These are phyloP conservation scores for Cyphotilapia sp. DNA, from an alignment of 2,113 vertebrate genomes.

Conservation along the genomic window DNA sequence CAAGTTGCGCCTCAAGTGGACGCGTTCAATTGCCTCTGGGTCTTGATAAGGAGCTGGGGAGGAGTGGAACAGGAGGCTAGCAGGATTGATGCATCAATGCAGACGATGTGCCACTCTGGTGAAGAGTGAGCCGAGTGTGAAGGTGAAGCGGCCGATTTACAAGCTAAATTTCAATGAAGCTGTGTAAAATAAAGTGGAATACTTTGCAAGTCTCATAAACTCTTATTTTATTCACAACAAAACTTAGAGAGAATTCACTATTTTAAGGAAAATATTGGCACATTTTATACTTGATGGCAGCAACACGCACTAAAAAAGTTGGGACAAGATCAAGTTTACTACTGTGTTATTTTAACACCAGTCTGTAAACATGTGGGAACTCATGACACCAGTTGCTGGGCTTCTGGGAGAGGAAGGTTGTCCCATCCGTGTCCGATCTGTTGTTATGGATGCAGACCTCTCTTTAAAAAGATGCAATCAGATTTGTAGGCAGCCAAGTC, in stretches of 20 bases:
- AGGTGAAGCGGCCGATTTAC: background rate
- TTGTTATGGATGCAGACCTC: rapidly evolving
- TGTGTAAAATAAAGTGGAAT: background rate
- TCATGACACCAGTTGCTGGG: background rate
- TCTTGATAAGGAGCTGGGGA: background rate
- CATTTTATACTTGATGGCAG: background rate
- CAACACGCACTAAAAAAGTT: background rate
- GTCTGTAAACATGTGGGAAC: background rate
- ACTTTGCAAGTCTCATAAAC: background rate
- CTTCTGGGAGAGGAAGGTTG: background rate
- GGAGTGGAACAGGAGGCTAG: background rate
- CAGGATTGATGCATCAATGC: background rate
- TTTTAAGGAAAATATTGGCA: background rate
- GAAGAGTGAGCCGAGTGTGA: background rate
- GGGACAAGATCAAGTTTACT: background rate
- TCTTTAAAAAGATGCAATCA: background rate
- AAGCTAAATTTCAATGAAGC: background rate
- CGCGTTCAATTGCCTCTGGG: background rate
- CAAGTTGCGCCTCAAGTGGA: background rate
- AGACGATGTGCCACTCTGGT: background rate
- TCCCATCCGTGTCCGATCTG: background rate
- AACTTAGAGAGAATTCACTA: background rate
- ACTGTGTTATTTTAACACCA: background rate
- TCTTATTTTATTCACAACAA: background rate
- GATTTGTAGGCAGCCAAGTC: background rate